Conservation (phyloP, 1,140 invertebrate genomes). For the Hyposmocoma kahamanoa region DNA sequence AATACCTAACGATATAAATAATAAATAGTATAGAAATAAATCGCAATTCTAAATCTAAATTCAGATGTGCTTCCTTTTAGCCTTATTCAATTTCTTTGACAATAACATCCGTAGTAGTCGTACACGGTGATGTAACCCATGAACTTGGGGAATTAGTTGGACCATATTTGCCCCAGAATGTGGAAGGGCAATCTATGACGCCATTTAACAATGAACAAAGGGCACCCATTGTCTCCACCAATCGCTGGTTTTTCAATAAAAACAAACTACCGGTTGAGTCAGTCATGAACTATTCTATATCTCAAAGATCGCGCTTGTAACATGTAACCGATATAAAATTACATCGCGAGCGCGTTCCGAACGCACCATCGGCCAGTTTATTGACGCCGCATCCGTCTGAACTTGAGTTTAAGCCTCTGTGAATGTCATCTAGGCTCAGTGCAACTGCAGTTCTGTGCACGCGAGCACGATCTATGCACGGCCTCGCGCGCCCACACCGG, state of each 20-base stretch:
- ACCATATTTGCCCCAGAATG: no score
- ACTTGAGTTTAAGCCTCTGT: conserved; percentile 58
- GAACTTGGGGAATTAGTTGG: no score
- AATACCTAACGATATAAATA: no score
- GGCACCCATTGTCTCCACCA: conserved; percentile 5
- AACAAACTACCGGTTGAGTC: conserved; percentile 6
- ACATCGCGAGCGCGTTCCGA: conserved; percentile 34
- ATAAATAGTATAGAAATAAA: no score
- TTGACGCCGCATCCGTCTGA: conserved; percentile 55
- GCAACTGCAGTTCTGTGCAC: conserved; percentile 44
- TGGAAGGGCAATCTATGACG: no score
- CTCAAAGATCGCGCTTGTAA: neutral
- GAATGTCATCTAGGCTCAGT: conserved; percentile 69
- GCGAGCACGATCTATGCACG: conserved; percentile 40
- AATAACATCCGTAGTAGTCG: no score
- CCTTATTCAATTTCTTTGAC: no score
- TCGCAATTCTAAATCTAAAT: no score
- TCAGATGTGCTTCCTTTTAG: no score
- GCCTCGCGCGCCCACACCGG: conserved; percentile 28
- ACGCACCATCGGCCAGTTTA: conserved; percentile 41
- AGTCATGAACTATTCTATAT: neutral
- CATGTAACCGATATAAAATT: conserved; percentile 32
- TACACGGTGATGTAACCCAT: no score
- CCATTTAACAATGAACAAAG: conserved; percentile 13
- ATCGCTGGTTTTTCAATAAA: conserved; percentile 7